Conservation (phyloP, 2,888 invertebrate species). For the Oxycera nigricornis region DNA sequence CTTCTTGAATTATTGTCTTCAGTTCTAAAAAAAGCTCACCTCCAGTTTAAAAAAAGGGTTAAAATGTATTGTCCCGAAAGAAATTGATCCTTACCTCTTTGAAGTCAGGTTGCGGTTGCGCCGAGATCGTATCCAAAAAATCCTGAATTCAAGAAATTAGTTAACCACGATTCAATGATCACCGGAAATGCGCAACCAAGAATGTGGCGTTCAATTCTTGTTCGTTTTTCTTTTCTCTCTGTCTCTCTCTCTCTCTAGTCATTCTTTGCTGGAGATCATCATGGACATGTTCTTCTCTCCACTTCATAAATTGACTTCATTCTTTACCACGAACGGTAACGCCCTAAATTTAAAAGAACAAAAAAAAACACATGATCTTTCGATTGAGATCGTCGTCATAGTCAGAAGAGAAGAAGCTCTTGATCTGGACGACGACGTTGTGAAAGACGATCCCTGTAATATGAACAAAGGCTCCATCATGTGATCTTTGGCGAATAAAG, state of each 20-base stretch:
- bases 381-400: background rate
- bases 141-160: conserved; percentile 26
- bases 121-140: conserved; percentile 2
- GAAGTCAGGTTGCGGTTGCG: background rate
- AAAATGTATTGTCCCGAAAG: background rate
- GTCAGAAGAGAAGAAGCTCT: background rate
- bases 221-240: too few species aligned
- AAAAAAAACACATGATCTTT: too few species aligned
- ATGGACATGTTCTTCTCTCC: background rate
- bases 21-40: too few species aligned
- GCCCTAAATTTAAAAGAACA: too few species aligned
- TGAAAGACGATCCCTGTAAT: background rate
- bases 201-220: conserved; percentile 3
- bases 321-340: background rate
- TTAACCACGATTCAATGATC: conserved; percentile 28
- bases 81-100: background rate
- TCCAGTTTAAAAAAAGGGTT: too few species aligned
- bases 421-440: background rate
- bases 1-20: too few species aligned
- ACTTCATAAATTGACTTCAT: background rate
- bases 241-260: too few species aligned
- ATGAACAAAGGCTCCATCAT: background rate
- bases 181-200: conserved; percentile 38
- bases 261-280: background rate
- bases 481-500: too few species aligned